A percentile compares a stretch with the other conserved stretches of the same genome.
phyloP scores from a whole-genome alignment of 2,888 invertebrate genomes.

The Smittia sp. region DNA sequence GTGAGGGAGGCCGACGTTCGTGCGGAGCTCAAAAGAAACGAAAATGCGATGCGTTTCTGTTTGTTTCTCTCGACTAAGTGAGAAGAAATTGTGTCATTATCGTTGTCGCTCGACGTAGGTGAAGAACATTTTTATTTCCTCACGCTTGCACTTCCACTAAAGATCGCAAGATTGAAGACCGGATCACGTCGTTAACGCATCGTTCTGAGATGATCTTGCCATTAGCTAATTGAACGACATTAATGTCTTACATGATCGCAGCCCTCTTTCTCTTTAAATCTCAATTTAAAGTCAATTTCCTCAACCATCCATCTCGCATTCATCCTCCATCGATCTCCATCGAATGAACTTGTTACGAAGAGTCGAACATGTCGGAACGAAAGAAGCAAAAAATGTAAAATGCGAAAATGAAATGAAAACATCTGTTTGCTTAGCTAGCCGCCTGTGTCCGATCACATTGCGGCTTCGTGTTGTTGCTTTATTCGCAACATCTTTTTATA shows the following conservation, averaged over 20 bases:
- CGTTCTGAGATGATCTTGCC: background rate
- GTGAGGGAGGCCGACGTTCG: constrained; percentile 7
- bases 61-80: background rate
- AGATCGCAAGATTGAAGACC: background rate
- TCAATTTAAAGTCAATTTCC: background rate
- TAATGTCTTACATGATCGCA: background rate
- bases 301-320: background rate
- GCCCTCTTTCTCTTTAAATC: background rate
- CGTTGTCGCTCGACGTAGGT: background rate
- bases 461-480: background rate
- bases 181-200: background rate
- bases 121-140: background rate
- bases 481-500: background rate
- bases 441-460: constrained; percentile 1
- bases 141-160: background rate
- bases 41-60: background rate
- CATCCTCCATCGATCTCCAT: background rate
- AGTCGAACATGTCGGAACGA: background rate
- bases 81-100: background rate
- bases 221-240: background rate
- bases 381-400: background rate
- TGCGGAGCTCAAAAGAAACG: background rate
- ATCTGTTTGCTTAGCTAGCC: constrained; percentile 20
- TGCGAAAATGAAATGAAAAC: constrained; percentile 30
- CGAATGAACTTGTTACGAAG: background rate